These are phyloP conservation scores for Myiozetetes cayanensis DNA, from an alignment of 2,113 vertebrate species.

Conservation along the genomic window DNA sequence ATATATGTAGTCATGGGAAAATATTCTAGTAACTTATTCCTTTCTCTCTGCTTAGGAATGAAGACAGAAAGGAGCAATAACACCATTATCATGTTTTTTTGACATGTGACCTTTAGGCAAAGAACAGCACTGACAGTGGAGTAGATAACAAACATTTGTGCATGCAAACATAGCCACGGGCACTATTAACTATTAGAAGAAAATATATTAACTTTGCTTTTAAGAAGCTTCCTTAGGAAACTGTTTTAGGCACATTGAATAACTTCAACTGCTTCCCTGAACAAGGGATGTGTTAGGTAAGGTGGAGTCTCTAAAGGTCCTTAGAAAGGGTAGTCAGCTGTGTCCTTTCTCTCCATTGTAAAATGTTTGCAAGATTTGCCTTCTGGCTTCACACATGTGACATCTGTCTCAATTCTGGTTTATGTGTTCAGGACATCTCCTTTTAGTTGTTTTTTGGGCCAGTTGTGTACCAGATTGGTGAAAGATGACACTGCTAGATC, in stretches of 20 bases:
- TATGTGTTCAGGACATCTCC: background rate
- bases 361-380: background rate
- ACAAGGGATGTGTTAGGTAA: background rate
- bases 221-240: background rate
- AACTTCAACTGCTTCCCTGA: background rate
- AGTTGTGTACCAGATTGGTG: rapidly evolving
- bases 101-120: background rate
- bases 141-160: background rate
- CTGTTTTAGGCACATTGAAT: background rate
- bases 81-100: background rate
- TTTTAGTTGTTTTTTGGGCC: background rate
- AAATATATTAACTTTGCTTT: background rate
- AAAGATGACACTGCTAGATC: rapidly evolving
- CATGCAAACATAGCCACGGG: background rate
- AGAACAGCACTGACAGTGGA: background rate
- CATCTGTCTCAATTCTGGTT: background rate
- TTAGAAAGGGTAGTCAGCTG: background rate
- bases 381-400: background rate
- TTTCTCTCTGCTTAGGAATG: background rate
- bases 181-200: background rate
- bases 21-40: background rate
- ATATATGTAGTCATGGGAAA: background rate
- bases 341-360: background rate
- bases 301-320: background rate
- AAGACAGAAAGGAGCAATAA: background rate